These are phyloP conservation scores for Amorpha juglandis DNA, from an alignment of 2,888 invertebrate species.

Conservation along the genomic window DNA sequence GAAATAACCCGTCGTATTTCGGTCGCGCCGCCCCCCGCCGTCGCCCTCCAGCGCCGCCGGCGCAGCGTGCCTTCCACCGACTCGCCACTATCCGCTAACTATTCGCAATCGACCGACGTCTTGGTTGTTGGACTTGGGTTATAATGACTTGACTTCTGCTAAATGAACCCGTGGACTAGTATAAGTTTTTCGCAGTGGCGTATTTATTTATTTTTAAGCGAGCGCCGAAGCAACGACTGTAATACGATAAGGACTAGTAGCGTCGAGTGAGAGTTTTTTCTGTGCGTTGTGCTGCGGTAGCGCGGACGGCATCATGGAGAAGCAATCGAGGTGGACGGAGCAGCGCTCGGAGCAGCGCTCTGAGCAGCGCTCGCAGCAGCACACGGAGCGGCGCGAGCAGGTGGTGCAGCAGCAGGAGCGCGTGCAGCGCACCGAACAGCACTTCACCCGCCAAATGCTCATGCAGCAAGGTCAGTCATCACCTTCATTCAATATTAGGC, in stretches of 20 bases:
- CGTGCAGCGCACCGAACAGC: conserved; percentile 87
- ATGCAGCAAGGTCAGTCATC: conserved; percentile 77
- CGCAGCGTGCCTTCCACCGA: conserved; percentile 58
- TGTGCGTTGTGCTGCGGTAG: conserved; percentile 75
- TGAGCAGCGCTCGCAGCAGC: conserved; percentile 81
- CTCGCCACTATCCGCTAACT: conserved; percentile 92
- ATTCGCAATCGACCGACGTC: conserved; percentile 97
- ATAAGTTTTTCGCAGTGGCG: conserved; percentile 81
- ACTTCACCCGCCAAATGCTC: conserved; percentile 91
- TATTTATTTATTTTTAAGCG: conserved; percentile 68
- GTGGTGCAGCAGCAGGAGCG: conserved; percentile 82
- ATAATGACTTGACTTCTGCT: conserved; percentile 92
- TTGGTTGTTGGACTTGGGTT: conserved; percentile 90
- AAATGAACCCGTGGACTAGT: conserved; percentile 85
- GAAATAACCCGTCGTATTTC: conserved; percentile 81
- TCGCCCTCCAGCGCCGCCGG: conserved; percentile 55
- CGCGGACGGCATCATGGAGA: conserved; percentile 87
- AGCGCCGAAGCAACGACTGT: conserved; percentile 67
- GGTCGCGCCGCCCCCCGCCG: conserved; percentile 68
- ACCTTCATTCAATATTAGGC: neutral
- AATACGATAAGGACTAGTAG: conserved; percentile 70
- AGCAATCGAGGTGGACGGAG: conserved; percentile 86
- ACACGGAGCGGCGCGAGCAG: conserved; percentile 64
- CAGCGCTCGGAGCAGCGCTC: conserved; percentile 70
- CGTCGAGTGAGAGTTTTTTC: conserved; percentile 79